Conservation (phyloP, 53 echinoderm and acorn worm genomes). For the Apostichopus leukothele region DNA sequence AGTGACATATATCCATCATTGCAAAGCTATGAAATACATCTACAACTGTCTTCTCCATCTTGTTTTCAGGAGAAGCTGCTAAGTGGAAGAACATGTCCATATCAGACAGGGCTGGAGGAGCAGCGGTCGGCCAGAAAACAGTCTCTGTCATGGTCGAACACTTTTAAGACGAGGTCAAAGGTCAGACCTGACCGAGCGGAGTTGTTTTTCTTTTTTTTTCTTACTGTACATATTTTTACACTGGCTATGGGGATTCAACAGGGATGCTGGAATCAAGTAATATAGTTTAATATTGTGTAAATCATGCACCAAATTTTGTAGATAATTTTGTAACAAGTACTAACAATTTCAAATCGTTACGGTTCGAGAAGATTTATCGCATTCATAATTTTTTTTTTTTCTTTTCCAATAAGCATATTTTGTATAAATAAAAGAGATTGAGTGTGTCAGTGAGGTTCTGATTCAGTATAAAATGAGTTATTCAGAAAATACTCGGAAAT, state of each 20-base stretch:
- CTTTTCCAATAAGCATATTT: neutral
- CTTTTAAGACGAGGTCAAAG: slow-evolving; percentile 58
- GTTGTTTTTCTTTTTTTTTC: neutral
- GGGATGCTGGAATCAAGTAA: neutral
- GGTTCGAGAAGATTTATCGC: neutral
- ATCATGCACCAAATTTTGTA: slow-evolving; percentile 5
- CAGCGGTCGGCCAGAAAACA: slow-evolving; percentile 78
- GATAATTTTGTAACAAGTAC: slow-evolving; percentile 30
- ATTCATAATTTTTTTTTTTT: neutral
- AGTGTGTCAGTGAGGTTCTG: neutral
- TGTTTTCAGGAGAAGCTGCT: slow-evolving; percentile 61
- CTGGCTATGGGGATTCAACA: slow-evolving; percentile 4
- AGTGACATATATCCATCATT: no score
- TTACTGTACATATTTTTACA: neutral
- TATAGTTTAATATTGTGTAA: slow-evolving; percentile 35
- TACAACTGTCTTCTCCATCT: neutral
- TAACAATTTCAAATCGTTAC: neutral
- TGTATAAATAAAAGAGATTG: neutral
- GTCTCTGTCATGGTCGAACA: slow-evolving; percentile 95
- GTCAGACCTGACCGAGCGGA: neutral
- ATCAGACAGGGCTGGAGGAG: slow-evolving; percentile 53
- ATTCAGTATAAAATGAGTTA: no score
- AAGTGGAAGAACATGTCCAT: slow-evolving; percentile 93
- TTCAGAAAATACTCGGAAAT: no score
- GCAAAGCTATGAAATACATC: no score